These are phyloP conservation scores for Eupithecia exiguata DNA, from an alignment of 2,888 invertebrate species.

Conservation along the genomic window DNA sequence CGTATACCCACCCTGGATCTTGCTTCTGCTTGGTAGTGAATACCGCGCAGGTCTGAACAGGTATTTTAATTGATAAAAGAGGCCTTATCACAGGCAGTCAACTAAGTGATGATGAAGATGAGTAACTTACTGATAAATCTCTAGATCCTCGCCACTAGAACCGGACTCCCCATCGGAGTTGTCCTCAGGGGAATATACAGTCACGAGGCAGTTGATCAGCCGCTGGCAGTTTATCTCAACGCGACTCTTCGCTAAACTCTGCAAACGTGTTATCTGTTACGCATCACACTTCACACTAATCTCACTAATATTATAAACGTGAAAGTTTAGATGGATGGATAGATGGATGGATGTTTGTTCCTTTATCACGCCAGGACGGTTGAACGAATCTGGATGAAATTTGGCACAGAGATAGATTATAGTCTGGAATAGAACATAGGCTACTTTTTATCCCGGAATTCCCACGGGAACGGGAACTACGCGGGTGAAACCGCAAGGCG, in stretches of 20 bases:
- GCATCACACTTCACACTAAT: background rate
- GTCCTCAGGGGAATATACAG: constrained; percentile 85
- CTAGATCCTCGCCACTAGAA: constrained; percentile 86
- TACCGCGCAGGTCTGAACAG: background rate
- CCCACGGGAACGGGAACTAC: no score
- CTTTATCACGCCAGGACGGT: no score
- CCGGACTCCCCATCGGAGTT: constrained; percentile 79
- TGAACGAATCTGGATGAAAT: no score
- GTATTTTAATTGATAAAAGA: background rate
- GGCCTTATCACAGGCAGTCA: background rate
- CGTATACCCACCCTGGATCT: background rate
- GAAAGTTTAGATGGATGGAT: no score
- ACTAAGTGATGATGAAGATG: background rate
- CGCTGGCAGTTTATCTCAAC: constrained; percentile 88
- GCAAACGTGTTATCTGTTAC: constrained; percentile 27
- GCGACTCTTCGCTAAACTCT: constrained; percentile 86
- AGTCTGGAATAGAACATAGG: no score
- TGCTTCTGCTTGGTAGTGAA: background rate
- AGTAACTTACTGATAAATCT: constrained; percentile 86
- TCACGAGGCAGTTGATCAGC: constrained; percentile 87
- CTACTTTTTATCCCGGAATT: no score
- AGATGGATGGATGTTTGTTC: no score
- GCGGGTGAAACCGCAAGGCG: no score
- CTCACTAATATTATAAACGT: no score
- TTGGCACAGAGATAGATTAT: no score